These are phyloP conservation scores for Tretioscincus oriximinensis DNA, from an alignment of 2,113 vertebrate genomes.

Conservation along the genomic window DNA sequence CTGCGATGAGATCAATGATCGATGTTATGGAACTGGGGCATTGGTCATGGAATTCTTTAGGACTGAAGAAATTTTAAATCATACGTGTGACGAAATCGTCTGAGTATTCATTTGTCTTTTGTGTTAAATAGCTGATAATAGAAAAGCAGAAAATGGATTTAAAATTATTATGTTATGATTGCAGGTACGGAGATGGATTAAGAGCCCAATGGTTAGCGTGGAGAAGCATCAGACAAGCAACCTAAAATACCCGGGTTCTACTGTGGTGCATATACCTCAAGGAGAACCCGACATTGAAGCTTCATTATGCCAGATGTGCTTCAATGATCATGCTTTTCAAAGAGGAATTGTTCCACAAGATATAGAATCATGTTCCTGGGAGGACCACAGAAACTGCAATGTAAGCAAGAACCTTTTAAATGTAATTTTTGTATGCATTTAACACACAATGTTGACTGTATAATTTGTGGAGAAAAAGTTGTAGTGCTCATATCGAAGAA, in stretches of 20 bases:
- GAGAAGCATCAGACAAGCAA: conserved; percentile 84
- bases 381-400: conserved; percentile 82
- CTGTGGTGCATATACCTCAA: conserved; percentile 74
- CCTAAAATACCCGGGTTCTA: conserved; percentile 79
- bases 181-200: conserved; percentile 94
- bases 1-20: too few relatives aligned
- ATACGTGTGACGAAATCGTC: background rate
- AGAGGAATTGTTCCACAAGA: conserved; percentile 73
- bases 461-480: background rate
- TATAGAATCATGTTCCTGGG: conserved; percentile 74
- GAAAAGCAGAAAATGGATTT: background rate
- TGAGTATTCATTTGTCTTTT: background rate
- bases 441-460: background rate
- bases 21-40: too few relatives aligned
- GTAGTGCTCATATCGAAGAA: background rate
- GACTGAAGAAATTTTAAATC: too few relatives aligned
- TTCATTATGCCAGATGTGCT: conserved; percentile 76
- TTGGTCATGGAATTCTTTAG: too few relatives aligned
- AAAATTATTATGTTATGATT: conserved; percentile 13
- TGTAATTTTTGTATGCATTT: fast-evolving
- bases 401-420: conserved; percentile 68
- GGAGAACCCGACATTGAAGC: conserved; percentile 81
- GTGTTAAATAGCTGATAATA: background rate
- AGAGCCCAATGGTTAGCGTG: conserved; percentile 85
- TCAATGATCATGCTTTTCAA: conserved; percentile 76